Evolutionary conservation across 2,797 vertebrate genomes (phyloP).

Genomic region (Alfaro cultratus): DNA sequence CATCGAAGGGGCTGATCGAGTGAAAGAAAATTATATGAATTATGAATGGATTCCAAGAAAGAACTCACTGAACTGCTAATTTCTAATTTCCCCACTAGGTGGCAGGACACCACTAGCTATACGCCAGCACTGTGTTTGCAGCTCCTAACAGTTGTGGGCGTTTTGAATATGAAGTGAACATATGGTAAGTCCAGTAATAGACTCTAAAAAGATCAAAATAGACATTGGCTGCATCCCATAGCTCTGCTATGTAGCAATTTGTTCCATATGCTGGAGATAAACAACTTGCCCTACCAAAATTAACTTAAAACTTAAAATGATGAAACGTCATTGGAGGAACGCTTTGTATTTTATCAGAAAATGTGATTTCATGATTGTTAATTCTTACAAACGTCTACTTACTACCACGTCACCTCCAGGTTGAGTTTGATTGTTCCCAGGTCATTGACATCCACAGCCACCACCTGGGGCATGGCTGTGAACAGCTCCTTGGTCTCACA

Average conservation of each 20-base stretch:
- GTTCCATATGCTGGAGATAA: background rate
- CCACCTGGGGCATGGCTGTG: conserved; percentile 94
- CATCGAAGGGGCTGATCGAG: conserved; percentile 91
- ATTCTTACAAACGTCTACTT: conserved; percentile 76
- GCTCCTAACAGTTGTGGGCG: background rate
- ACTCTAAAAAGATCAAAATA: conserved; percentile 19
- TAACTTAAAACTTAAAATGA: background rate
- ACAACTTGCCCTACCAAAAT: background rate
- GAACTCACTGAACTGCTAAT: background rate
- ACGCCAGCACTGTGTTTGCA: background rate
- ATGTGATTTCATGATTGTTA: background rate
- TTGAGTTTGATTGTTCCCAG: conserved; percentile 98
- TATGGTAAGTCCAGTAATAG: conserved; percentile 16
- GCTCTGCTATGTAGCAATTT: conserved; percentile 1
- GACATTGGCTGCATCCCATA: conserved; percentile 18
- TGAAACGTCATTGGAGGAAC: background rate
- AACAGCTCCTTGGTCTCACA: conserved; percentile 98
- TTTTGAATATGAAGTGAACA: conserved; percentile 17
- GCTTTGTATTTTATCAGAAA: background rate
- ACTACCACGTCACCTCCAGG: conserved; percentile 98
- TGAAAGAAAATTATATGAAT: conserved; percentile 2
- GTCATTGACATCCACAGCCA: conserved; percentile 98
- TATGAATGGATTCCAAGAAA: background rate
- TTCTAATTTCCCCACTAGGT: conserved; percentile 53
- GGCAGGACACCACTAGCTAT: conserved; percentile 39